Evolutionary conservation across 2,797 vertebrate genomes (phyloP), one percentile per base, ranked within the genome.

Genomic region (Gadopsis marmoratus): DNA sequence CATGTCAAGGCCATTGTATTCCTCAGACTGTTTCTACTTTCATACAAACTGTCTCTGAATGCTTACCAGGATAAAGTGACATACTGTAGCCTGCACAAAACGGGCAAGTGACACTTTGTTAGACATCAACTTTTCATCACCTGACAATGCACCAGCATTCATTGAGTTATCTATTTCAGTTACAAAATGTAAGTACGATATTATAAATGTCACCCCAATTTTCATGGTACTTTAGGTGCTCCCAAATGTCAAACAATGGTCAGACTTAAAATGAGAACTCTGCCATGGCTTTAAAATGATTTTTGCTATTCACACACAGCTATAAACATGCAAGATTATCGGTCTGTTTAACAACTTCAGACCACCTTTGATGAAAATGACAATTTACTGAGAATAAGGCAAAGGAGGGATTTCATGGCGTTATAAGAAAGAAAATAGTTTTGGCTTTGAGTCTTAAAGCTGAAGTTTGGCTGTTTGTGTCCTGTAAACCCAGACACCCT

Each of bases 401-500:
- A 4, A 61, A 61, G 33, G 48, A 3, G 35, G 61, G 51, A 23
- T 67, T 82, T 71, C 71, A 82, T 77, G 33, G 53, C 47, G 72
- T 67, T 26, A 76, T 17, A 75, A 48, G 23, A 74, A 67, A 85
- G n/a, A 63, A 73, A 74, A 79, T 19, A 2, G 56, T 59, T 79
- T 55, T 87, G 78, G 66, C 63, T 82, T 62, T 50, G 41, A 45
- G 43, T 71, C 23, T 50, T 29, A 23, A 23, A 77, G 43, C 62
- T 62, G n/a, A 76, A 62, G 54, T 70, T 66, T 81, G 82, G 58
- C 67, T 78, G 81, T 60, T 17, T 69, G 33, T 71, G 55, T 84
- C 65, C 53, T 61, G 26, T 86, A 67, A 87, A 86, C 75, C 60
- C 71, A 65, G 55, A 82, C 61, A 82, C 64, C 41, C 73, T 51